Percentiles rank a stretch among this genome's conserved stretches.
These are phyloP conservation scores for Camelus dromedarius DNA, from an alignment of 2,113 vertebrate genomes.

Conservation along the genomic window DNA sequence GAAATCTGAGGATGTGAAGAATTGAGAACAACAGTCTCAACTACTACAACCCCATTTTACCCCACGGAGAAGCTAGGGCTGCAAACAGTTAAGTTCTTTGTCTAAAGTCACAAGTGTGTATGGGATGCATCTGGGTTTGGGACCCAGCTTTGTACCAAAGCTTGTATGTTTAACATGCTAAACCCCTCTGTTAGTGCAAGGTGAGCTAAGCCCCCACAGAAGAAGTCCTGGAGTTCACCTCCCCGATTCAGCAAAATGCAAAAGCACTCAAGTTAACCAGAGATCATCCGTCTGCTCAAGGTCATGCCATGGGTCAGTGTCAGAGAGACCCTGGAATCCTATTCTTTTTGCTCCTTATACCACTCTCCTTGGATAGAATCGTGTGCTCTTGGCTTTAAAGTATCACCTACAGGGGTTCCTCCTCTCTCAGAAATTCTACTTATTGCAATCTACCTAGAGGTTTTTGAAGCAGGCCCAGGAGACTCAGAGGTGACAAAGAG, in stretches of 20 bases:
- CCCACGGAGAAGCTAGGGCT: neutral
- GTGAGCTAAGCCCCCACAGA: neutral
- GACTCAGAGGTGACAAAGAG: slow-evolving; percentile 66
- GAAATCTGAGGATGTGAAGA: neutral
- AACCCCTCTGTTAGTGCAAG: neutral
- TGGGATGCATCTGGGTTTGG: neutral
- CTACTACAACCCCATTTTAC: neutral
- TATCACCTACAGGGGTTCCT: neutral
- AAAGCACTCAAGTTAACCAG: neutral
- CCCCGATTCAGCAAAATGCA: neutral
- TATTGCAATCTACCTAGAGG: neutral
- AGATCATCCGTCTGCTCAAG: neutral
- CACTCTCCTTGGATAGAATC: neutral
- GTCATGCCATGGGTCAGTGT: neutral
- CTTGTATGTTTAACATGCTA: neutral
- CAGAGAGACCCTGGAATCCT: neutral
- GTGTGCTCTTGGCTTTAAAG: neutral
- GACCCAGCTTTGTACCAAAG: neutral
- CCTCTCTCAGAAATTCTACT: neutral
- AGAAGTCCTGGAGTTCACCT: neutral
- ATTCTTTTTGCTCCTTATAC: neutral
- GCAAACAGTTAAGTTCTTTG: neutral
- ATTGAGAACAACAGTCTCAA: neutral
- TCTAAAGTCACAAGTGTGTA: neutral
- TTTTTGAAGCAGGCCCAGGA: slow-evolving; percentile 36